Evolutionary conservation across 2,888 invertebrate species (phyloP), one percentile per base, ranked within the genome.

Genomic region (Mythimna ferrago): DNA sequence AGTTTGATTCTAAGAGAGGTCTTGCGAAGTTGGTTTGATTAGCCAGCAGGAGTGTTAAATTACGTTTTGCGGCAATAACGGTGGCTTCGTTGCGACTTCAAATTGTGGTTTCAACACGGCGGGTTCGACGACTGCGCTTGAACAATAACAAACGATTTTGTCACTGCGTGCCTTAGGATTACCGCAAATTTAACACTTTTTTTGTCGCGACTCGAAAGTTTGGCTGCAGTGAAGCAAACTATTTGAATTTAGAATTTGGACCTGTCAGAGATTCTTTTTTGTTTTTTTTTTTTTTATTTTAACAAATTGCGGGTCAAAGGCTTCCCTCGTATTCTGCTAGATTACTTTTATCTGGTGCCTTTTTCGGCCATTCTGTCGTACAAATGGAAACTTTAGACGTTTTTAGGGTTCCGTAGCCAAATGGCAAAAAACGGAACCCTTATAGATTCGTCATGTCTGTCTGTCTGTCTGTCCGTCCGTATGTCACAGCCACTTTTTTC

Each of bases 11-110:
- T 14, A 35, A 38, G 48, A 71, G 56, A 68, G 84, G 48, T 87
- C 80, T 78, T 26, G 48, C 41, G 51, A 41, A 14, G 21, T 63
- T 91, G 89, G 90, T 88, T 89, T 85, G 81, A 87, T 91, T 91
- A 88, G 67, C 73, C 79, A 81, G 83, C 86, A 85, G 85, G 82
- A 84, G 89, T 87, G 88, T 92, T 83, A 87, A 91, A 91, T 93
- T 92, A 92, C 90, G 87, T 86, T 87, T 86, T 86, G 88, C 77
- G 83, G 89, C 90, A 91, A 91, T 93, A 93, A 90, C 87, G 70
- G 86, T 84, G 89, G 85, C 86, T 88, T 84, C 77, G 85, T 84
- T 89, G 89, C 88, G 86, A 87, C 79, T 87, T 82, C 84, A 87
- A 90, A 90, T 89, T 89, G 85, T 86, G 76, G 82, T 92, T 92